Evolutionary conservation across 2,888 invertebrate genomes (phyloP), one percentile per base, ranked within the genome.

Genomic region (Nysson spinosus): DNA sequence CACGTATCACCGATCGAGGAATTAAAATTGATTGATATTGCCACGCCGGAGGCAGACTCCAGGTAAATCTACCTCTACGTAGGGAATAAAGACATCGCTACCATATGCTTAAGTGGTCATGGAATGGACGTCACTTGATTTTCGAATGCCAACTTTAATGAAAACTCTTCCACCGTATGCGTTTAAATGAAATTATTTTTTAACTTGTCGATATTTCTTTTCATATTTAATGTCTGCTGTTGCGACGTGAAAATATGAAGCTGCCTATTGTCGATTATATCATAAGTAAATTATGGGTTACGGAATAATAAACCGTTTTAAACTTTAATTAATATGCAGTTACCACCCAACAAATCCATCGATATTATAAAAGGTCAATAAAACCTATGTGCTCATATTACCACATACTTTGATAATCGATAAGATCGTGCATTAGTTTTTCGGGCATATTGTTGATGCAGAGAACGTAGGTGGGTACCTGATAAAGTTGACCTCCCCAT

Each of bases 1-100:
- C n/a, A n/a, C n/a, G n/a, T n/a, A n/a, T n/a, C n/a, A n/a, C n/a
- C n/a, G n/a, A 11, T 63, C 68, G 57, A 75, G 39, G 72, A 76
- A 76, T 71, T 69, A 75, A 66, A 71, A 69, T 71, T 76, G 78
- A 76, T 76, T 62, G 66, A 75, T 77, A 70, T 35, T 50, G 55
- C 51, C 37, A 17, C 7, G 20, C 14, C 35, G 40, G 20, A 28
- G 40, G 43, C 28, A 66, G 28, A 37, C 30, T 14, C 42, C 39
- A 28, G 26, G 37, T 37, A 55, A 37, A 39, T 26, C 16, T 26
- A 32, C n/a, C 12, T 32, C n/a, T 9, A 6, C 14, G n/a, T 24
- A 20, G n/a, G 7, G 26, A 40, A 52, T 34, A 51, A 56, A 68
- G 46, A 46, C 34, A 42, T 24, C 26, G 44, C 49, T 55, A 58